These are phyloP conservation scores for Ia io DNA, from an alignment of 2,113 vertebrate genomes.

Conservation along the genomic window DNA sequence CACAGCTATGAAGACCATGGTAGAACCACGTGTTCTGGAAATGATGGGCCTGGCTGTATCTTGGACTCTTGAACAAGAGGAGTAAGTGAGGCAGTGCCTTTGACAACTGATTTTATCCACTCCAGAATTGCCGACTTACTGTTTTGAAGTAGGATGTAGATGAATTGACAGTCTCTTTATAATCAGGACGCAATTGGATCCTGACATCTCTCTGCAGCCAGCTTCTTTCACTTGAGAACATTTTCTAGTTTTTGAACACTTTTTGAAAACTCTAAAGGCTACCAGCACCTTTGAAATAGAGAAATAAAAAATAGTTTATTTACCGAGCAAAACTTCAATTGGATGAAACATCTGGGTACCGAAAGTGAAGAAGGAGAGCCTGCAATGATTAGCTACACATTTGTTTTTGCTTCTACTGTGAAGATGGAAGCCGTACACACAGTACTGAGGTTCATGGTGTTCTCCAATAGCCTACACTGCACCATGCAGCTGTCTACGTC, in stretches of 20 bases:
- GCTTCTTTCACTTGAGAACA: background rate
- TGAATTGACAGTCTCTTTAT: background rate
- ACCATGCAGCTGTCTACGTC: background rate
- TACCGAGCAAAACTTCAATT: slow-evolving; percentile 9
- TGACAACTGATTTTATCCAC: background rate
- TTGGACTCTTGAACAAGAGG: background rate
- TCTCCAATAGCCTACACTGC: background rate
- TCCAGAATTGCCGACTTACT: background rate
- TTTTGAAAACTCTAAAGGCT: background rate
- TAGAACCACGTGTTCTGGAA: background rate
- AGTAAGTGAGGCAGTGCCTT: background rate
- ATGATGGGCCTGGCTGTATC: background rate
- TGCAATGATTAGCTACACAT: background rate
- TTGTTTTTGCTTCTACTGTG: slow-evolving; percentile 24
- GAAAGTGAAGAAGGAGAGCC: background rate
- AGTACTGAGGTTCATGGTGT: background rate
- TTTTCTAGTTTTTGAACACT: background rate
- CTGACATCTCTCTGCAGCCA: background rate
- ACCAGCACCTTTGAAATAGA: background rate
- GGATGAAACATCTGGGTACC: background rate
- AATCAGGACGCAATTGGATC: background rate
- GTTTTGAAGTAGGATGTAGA: background rate
- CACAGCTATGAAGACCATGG: background rate
- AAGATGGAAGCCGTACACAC: background rate
- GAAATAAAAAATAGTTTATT: background rate